Base-by-base conservation (phyloP, 2,888 invertebrate genomes). In the Globia sparganii region DNA sequence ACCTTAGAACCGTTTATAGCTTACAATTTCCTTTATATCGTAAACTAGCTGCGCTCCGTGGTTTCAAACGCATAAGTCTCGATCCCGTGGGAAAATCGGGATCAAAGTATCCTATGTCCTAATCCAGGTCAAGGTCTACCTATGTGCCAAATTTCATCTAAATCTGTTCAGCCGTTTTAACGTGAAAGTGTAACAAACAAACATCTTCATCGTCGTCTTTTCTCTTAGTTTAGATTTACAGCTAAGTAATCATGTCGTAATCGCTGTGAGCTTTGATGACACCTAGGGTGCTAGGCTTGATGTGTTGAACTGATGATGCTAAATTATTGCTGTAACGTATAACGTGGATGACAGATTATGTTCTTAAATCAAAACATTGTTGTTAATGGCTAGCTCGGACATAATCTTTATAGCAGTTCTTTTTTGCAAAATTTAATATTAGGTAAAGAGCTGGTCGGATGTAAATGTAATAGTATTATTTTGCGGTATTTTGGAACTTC, bases 291-390 rank as follows among this genome's bases (percentile, higher is more conserved):
- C 21, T 25, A 5, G n/a, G 59, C 25, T 62, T 43, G 65, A 81
- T 72, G 83, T 78, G 83, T 87, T 56, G n/a, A 56, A 56, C 53
- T 56, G n/a, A 56, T 88, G 89, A 87, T 84, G 83, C 83, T 64
- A 87, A 87, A 89, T 86, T 88, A 84, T 87, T 87, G 78, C 80
- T 80, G 79, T 70, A 67, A 40, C 58, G 64, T 58, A 62, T 65
- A 62, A 75, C 34, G 34, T 58, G 25, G 15, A 21, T 49, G 59
- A 64, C 43, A 43, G 49, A 49, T 65, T 65, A 43, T 43, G 53
- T 56, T 40, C 21, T 18, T 40, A 15, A 21, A 21, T 66, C 4
- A 71, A 31, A 74, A 25, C 46, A 25, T 58, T 59, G 28, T 56
- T 40, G 53, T 15, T 13, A 37, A 64, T 21, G 21, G 25, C 4